Percentiles rank a stretch among this genome's conserved stretches.
Conservation (phyloP, 2,113 vertebrate species). For the Leucosticte australis region DNA sequence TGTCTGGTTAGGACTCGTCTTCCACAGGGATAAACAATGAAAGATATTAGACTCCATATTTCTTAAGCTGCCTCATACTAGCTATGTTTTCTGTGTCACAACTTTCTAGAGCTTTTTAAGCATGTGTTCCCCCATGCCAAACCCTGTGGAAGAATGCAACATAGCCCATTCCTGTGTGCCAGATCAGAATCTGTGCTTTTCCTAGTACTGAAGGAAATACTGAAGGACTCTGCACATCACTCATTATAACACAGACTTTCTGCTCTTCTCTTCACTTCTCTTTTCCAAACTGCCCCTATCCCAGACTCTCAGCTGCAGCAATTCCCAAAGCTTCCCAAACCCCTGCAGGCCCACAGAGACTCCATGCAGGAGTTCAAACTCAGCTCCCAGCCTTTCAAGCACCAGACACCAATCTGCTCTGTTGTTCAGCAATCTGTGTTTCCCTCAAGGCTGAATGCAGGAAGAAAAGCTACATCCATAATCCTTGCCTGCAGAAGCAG, state of each 20-base stretch:
- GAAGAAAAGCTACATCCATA: background rate
- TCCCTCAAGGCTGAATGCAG: background rate
- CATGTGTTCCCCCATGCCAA: background rate
- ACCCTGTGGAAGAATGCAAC: background rate
- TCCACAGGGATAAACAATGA: background rate
- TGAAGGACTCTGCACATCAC: background rate
- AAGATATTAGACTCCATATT: background rate
- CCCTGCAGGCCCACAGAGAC: background rate
- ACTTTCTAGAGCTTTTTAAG: background rate
- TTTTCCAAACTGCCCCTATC: background rate
- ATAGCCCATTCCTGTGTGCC: fast-evolving
- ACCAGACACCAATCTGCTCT: background rate
- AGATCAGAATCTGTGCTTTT: background rate
- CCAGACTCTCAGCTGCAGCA: background rate
- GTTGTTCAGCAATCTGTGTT: background rate
- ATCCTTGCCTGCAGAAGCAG: background rate
- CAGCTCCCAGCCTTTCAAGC: conserved; percentile 1
- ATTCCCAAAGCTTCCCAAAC: background rate
- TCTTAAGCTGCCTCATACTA: background rate
- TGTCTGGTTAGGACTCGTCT: background rate
- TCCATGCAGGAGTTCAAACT: background rate
- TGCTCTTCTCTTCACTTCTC: background rate
- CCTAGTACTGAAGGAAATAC: background rate
- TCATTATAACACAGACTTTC: background rate
- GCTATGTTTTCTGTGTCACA: background rate